Percentiles rank a stretch among this genome's conserved stretches.
These are phyloP conservation scores for Urosaurus nigricauda DNA, from an alignment of 2,797 vertebrate genomes.

Conservation along the genomic window DNA sequence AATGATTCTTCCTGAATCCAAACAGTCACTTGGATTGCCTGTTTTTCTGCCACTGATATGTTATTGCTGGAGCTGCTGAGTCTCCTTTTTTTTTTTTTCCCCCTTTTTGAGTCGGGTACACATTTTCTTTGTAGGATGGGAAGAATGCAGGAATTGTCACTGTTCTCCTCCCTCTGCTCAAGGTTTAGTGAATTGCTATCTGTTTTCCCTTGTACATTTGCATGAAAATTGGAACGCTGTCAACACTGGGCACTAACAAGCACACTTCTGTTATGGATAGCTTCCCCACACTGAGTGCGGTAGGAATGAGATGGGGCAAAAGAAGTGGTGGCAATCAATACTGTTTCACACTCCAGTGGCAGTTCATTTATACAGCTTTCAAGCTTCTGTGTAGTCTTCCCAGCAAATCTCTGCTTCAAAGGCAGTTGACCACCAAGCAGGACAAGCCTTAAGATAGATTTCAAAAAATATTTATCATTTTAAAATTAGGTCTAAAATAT, in stretches of 20 bases:
- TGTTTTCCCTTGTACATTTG: not conserved
- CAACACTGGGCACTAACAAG: not conserved
- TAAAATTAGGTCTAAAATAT: too few species aligned
- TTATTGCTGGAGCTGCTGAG: not conserved
- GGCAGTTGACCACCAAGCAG: not conserved
- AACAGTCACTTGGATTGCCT: not conserved
- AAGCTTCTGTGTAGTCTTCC: not conserved
- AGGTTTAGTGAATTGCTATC: not conserved
- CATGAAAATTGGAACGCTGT: conserved; percentile 16
- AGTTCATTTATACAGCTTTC: not conserved
- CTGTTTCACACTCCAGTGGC: not conserved
- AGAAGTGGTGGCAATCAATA: not conserved
- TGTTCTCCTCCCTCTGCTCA: not conserved
- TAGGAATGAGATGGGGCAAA: not conserved
- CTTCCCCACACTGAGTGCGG: not conserved
- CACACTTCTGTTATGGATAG: not conserved
- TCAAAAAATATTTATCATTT: too few species aligned
- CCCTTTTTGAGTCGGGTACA: not conserved
- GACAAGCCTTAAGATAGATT: not conserved
- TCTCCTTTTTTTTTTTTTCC: conserved; percentile 6
- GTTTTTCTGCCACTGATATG: not conserved
- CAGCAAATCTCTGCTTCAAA: not conserved
- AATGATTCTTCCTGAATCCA: not conserved
- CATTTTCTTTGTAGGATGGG: not conserved
- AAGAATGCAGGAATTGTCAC: not conserved